Conservation (phyloP, 2,113 vertebrate genomes). For the Grantiella picta region DNA sequence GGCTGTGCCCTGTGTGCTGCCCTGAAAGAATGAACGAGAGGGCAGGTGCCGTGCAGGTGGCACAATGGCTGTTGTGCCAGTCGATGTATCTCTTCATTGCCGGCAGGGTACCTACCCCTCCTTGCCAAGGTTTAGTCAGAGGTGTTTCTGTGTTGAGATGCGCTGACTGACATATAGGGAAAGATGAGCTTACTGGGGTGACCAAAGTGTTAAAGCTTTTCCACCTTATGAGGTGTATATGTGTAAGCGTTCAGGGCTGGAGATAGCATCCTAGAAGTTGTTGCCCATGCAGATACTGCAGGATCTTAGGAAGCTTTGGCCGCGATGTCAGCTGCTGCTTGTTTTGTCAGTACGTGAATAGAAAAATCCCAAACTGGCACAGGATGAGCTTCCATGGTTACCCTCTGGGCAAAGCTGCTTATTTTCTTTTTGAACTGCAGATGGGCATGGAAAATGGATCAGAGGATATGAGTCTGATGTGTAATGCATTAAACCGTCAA, state of each 20-base stretch:
- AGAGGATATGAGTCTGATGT: background rate
- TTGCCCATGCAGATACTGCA: background rate
- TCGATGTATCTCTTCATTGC: fast-evolving
- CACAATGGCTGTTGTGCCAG: background rate
- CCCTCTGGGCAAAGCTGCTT: background rate
- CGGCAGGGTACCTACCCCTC: background rate
- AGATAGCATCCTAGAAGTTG: background rate
- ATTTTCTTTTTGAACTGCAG: background rate
- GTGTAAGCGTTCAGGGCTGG: fast-evolving
- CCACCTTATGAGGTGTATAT: fast-evolving
- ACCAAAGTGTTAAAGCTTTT: background rate
- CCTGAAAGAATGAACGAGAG: background rate
- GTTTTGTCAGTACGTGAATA: background rate
- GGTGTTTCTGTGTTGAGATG: background rate
- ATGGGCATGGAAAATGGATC: background rate
- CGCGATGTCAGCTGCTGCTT: background rate
- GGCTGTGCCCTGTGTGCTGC: fast-evolving
- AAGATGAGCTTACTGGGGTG: background rate
- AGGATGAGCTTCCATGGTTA: background rate
- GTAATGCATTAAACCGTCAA: background rate
- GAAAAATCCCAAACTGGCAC: background rate
- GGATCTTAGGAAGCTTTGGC: background rate
- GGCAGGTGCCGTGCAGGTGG: background rate
- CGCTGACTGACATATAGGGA: background rate
- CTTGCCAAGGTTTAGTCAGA: background rate